Evolutionary conservation across 2,113 vertebrate genomes (phyloP).

Genomic region (Phrynosoma blainvillii): DNA sequence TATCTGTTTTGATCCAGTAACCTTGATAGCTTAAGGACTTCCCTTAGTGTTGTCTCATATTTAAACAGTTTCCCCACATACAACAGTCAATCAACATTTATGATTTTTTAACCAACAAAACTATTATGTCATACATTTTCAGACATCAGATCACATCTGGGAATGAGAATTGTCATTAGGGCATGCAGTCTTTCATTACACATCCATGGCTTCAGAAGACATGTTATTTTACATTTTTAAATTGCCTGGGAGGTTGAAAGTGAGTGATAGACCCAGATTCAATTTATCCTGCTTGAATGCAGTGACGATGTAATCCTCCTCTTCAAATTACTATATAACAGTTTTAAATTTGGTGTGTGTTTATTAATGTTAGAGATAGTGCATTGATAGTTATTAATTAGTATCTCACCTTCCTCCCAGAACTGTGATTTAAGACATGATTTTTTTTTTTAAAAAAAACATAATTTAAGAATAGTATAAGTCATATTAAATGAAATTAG

Average conservation of each 20-base stretch:
- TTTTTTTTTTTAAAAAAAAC: too few species aligned
- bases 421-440: too few species aligned
- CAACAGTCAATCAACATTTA: slow-evolving; percentile 62
- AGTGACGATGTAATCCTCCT: not conserved
- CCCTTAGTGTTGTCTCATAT: slow-evolving; percentile 47
- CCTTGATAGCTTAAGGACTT: slow-evolving; percentile 44
- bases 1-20: slow-evolving; percentile 44
- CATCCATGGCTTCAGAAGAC: slow-evolving; percentile 19
- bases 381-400: not conserved
- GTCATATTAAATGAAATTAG: too few species aligned
- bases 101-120: not conserved
- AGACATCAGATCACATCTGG: slow-evolving; percentile 53
- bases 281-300: not conserved
- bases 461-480: too few species aligned
- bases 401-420: not conserved
- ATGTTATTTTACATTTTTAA: slow-evolving; percentile 23
- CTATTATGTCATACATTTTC: slow-evolving; percentile 57
- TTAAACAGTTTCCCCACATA: slow-evolving; percentile 60
- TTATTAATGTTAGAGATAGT: not conserved
- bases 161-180: slow-evolving; percentile 43
- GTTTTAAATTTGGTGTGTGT: not conserved
- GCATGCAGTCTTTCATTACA: slow-evolving; percentile 62
- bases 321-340: not conserved
- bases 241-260: not conserved
- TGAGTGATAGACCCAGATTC: not conserved